Evolutionary conservation across 2,113 vertebrate species (phyloP), one percentile per base, ranked within the genome.

Genomic region (Dipodomys spectabilis): DNA sequence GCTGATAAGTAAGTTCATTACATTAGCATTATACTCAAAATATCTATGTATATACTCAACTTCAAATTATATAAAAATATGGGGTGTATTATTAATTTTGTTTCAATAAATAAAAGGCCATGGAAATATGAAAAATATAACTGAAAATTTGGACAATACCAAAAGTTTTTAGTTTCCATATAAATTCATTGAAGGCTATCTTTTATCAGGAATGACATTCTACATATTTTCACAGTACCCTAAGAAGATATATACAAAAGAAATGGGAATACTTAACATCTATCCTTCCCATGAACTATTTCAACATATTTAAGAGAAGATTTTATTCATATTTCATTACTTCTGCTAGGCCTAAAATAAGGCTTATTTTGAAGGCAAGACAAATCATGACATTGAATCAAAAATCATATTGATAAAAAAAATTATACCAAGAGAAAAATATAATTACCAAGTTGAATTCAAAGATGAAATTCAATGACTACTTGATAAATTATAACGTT

Each of bases 401-500:
- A 96, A 86, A 53, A 44, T n/a, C 4, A 16, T 13, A 57, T 57
- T 57, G 53, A 57, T 57, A 15, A 57, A 57, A 57, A 39, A 57
- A 57, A 57, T 57, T 57, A 57, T 57, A 57, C 15, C 12, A 4
- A 64, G 19, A 23, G 5, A 64, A 64, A 62, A 64, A 8, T 67
- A n/a, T n/a, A 68, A 73, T 39, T 35, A 72, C 7, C 5, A 77
- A 7, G 8, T 82, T 91, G 19, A 84, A 93, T 88, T 74, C 3
- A 81, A 25, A 92, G 82, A 71, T 69, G 1, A 89, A 53, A 60
- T 15, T n/a, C 73, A 68, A 73, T 23, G 49, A 82, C 2, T 19
- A 90, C 30, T 84, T 65, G 25, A 93, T 86, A 74, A 23, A 69
- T n/a, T 84, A 6, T 20, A 57, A 73, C 88, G 53, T 57, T 81